Evolutionary conservation across 2,888 invertebrate genomes (phyloP), one percentile per base, ranked within the genome.

Genomic region (Lepidonotus clava): DNA sequence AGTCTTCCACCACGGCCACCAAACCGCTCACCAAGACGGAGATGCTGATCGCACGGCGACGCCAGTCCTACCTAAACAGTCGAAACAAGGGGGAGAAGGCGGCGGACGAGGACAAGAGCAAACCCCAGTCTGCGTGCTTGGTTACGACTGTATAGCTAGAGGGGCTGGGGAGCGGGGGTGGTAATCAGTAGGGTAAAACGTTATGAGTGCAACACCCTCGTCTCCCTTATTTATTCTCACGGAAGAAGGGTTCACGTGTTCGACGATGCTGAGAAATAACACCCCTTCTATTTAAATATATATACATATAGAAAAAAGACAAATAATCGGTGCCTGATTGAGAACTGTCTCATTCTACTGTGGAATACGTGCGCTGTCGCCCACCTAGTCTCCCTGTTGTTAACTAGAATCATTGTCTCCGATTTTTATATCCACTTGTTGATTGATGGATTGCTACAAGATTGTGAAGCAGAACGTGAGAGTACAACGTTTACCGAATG

Each of bases 21-120:
- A 86, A 51, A 84, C 92, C 90, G 67, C 77, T 89, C 83, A 93
- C 93, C 32, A 93, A 93, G 86, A 93, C 90, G 87, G 94, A 91
- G 90, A 93, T 92, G 93, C 86, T 93, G 88, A 85, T 93, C 61
- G 93, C 93, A 6, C 88, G 93, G 36, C 89, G 91, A 38, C 89
- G 90, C 18, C 88, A 87, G 85, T 86, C 88, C 51, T 88, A 88
- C 83, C 84, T 86, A 67, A 89, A 86, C 53, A 89, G 86, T 53
- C 53, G 85, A 40, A 84, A 86, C 66, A 83, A 51, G 24, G 38
- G 21, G 8, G 84, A 76, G 21, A 61, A 83, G 84, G n/a, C 32
- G n/a, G 28, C 41, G 6, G 85, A 85, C 28, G 67, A 76, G 1
- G 87, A 88, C 28, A 32, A 56, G 4, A 80, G 41, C 40, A 80